Percentiles rank a stretch among this genome's conserved stretches.
Conservation (phyloP, 1,140 invertebrate species). For the Atta colombica region DNA sequence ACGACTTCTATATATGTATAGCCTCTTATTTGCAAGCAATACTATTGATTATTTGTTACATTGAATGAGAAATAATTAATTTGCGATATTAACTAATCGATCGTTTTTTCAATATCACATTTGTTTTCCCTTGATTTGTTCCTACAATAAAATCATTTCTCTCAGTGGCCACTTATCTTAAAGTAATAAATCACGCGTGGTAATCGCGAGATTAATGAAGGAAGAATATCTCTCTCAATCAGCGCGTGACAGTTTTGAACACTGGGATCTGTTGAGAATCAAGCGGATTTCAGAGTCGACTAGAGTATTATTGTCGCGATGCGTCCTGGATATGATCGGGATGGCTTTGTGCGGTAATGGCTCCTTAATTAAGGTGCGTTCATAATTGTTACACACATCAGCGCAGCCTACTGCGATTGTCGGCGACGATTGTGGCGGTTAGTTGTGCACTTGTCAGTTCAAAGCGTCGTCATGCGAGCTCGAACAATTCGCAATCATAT, state of each 20-base stretch:
- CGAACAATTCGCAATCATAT: constrained; percentile 47
- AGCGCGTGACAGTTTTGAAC: neutral
- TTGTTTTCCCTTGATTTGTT: too few relatives aligned
- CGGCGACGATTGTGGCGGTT: constrained; percentile 54
- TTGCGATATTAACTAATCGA: too few relatives aligned
- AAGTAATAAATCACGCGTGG: neutral
- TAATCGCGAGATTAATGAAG: neutral
- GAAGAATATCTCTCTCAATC: constrained; percentile 41
- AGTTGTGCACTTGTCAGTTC: constrained; percentile 67
- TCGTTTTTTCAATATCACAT: too few relatives aligned
- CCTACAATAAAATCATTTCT: too few relatives aligned
- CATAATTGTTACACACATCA: constrained; percentile 78
- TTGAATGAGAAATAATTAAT: too few relatives aligned
- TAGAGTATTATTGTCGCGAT: constrained; percentile 62
- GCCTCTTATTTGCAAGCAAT: too few relatives aligned
- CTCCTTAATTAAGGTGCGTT: constrained; percentile 82
- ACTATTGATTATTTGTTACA: too few relatives aligned
- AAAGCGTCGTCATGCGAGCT: constrained; percentile 55
- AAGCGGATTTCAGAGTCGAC: constrained; percentile 20
- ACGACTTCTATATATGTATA: too few relatives aligned
- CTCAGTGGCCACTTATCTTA: too few relatives aligned
- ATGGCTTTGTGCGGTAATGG: constrained; percentile 66
- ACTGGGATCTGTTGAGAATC: constrained; percentile 24
- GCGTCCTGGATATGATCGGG: constrained; percentile 12
- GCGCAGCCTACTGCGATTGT: constrained; percentile 33